Conservation (phyloP, 2,888 invertebrate genomes). For the Lepidocyrtoides sp. region DNA sequence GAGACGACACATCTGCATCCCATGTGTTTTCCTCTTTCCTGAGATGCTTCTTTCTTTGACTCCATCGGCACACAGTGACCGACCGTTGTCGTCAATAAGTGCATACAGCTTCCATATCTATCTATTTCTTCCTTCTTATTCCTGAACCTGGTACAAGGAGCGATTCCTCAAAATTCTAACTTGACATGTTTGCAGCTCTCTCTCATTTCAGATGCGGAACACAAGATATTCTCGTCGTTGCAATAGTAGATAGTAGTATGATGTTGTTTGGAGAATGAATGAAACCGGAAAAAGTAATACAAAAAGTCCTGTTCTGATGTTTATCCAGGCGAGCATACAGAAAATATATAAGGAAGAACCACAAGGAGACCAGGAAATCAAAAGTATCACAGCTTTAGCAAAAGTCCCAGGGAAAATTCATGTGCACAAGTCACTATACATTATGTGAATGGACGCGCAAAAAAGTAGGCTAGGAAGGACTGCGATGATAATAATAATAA, state of each 20-base stretch:
- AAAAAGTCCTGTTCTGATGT: background rate
- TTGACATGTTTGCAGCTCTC: no score
- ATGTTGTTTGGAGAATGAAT: background rate
- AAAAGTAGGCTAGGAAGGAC: conserved; percentile 9
- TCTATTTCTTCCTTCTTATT: no score
- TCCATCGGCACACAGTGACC: no score
- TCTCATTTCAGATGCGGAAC: background rate
- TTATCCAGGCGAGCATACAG: background rate
- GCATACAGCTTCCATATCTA: no score
- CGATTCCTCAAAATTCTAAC: no score
- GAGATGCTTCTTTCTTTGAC: background rate
- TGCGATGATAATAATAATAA: no score
- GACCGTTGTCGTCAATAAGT: no score
- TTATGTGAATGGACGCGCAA: background rate
- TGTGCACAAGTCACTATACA: background rate
- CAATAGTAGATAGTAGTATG: background rate
- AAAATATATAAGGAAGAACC: background rate
- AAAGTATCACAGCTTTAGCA: background rate
- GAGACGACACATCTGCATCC: conserved; percentile 72
- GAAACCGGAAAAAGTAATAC: background rate
- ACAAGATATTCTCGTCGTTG: no score
- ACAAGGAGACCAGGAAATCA: background rate
- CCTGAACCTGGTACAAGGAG: no score
- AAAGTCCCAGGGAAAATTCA: background rate
- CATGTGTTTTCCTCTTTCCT: conserved; percentile 64